Evolutionary conservation across 2,888 invertebrate genomes (phyloP).

Genomic region (Antheraea yamamai): DNA sequence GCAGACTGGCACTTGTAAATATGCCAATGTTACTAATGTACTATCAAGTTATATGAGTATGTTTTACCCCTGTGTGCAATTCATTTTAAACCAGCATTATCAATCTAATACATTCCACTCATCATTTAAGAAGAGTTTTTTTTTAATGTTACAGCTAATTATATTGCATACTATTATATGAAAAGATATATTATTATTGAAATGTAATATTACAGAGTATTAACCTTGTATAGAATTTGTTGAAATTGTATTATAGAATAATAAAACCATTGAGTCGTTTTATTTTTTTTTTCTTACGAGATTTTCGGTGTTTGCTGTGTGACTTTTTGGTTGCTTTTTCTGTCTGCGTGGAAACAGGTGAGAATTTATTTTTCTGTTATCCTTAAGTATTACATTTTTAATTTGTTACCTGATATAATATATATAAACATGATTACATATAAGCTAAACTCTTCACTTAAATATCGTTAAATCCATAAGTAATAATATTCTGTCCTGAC

Average conservation of each 20-base stretch:
- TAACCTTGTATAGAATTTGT: slow-evolving; percentile 67
- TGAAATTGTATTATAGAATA: slow-evolving; percentile 69
- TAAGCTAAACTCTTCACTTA: background rate
- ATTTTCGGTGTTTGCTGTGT: slow-evolving; percentile 11
- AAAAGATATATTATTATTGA: slow-evolving; percentile 39
- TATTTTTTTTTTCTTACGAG: slow-evolving; percentile 37
- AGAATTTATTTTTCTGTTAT: background rate
- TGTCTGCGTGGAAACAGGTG: background rate
- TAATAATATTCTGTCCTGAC: background rate
- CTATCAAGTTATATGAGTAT: slow-evolving; percentile 35
- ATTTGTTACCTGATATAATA: background rate
- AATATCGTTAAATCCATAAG: background rate
- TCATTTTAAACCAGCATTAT: slow-evolving; percentile 19
- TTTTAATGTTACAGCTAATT: slow-evolving; percentile 24
- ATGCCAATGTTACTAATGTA: slow-evolving; percentile 46
- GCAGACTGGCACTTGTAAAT: slow-evolving; percentile 66
- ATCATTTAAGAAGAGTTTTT: slow-evolving; percentile 18
- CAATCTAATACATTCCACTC: slow-evolving; percentile 53
- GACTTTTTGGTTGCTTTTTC: slow-evolving; percentile 8
- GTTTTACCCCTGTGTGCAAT: slow-evolving; percentile 59
- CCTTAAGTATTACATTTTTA: background rate
- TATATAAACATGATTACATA: background rate
- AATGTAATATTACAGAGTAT: slow-evolving; percentile 53
- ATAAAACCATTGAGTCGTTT: slow-evolving; percentile 44
- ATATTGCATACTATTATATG: slow-evolving; percentile 28